Conservation (phyloP, 2,113 vertebrate genomes). For the Paedocypris sp. region DNA sequence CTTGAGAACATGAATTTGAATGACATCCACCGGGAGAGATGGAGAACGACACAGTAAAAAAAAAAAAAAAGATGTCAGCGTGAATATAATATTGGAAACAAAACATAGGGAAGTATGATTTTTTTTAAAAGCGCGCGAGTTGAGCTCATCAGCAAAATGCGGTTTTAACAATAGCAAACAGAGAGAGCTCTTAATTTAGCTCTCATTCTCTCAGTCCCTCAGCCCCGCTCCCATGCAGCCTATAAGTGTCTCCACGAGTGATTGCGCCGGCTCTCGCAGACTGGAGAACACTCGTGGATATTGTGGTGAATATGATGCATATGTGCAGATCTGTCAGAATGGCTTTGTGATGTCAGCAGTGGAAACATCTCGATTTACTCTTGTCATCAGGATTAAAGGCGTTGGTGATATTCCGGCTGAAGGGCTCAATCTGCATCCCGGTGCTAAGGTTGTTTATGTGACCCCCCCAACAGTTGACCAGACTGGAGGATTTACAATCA, state of each 20-base stretch:
- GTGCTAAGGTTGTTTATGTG: too few species aligned
- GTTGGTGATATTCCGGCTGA: background rate
- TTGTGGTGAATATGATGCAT: conserved; percentile 15
- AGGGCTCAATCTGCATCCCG: background rate
- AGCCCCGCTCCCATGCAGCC: conserved; percentile 18
- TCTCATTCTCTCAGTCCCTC: conserved; percentile 22
- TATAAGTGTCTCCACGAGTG: conserved; percentile 26
- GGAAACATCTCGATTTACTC: conserved; percentile 10
- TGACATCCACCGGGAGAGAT: conserved; percentile 43
- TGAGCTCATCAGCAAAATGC: conserved; percentile 18
- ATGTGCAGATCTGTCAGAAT: conserved; percentile 22
- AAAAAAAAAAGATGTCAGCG: conserved; percentile 15
- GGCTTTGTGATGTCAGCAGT: conserved; percentile 1
- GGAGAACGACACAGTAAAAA: conserved; percentile 22
- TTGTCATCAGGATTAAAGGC: background rate
- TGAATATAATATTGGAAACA: conserved; percentile 10
- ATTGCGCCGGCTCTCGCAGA: conserved; percentile 26
- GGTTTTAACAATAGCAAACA: conserved; percentile 28
- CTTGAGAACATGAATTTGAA: conserved; percentile 62
- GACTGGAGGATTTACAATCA: too few species aligned
- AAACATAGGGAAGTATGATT: conserved; percentile 13
- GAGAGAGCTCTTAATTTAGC: conserved; percentile 44
- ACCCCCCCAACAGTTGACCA: too few species aligned
- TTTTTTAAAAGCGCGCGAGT: conserved; percentile 37
- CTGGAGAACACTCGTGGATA: conserved; percentile 26